Evolutionary conservation across 2,888 invertebrate species (phyloP).

Genomic region (Oscheius sp.): DNA sequence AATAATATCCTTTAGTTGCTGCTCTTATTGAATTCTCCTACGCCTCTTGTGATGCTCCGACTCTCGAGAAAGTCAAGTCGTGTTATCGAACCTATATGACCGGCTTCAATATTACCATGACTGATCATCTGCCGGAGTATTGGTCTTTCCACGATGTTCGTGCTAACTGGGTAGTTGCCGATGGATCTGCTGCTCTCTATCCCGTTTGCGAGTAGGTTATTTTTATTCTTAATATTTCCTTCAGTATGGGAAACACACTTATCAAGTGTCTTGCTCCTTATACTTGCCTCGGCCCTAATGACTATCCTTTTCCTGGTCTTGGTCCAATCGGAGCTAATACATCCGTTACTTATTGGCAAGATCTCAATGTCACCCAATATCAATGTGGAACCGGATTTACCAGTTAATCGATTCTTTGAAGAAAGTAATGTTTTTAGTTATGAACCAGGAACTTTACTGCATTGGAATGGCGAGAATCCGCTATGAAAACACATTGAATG

Average conservation of each 20-base stretch:
- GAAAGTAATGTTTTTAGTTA: not conserved
- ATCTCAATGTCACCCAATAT: constrained; percentile 44
- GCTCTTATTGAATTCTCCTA: too few species aligned
- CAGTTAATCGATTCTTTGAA: constrained; percentile 25
- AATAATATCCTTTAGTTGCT: too few species aligned
- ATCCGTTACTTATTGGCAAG: constrained; percentile 43
- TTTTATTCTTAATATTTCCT: too few species aligned
- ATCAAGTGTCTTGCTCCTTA: constrained; percentile 32
- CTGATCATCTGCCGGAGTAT: constrained; percentile 41
- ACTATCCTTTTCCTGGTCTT: constrained; percentile 36
- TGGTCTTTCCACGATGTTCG: constrained; percentile 37
- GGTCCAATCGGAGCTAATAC: constrained; percentile 39
- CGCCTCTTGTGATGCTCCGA: too few species aligned
- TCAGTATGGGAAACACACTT: constrained; percentile 39
- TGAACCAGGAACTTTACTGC: not conserved
- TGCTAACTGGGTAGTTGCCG: not conserved
- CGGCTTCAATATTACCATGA: constrained; percentile 42
- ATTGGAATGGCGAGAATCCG: not conserved
- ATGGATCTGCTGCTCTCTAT: not conserved
- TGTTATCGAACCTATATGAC: constrained; percentile 45
- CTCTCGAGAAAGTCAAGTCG: constrained; percentile 27
- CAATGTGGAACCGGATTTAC: constrained; percentile 48
- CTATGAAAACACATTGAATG: not conserved
- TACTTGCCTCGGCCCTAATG: constrained; percentile 39
- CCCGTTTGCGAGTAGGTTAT: not conserved